phyloP scores from a whole-genome alignment of 2,888 invertebrate genomes.

The Lomographa bimaculata region DNA sequence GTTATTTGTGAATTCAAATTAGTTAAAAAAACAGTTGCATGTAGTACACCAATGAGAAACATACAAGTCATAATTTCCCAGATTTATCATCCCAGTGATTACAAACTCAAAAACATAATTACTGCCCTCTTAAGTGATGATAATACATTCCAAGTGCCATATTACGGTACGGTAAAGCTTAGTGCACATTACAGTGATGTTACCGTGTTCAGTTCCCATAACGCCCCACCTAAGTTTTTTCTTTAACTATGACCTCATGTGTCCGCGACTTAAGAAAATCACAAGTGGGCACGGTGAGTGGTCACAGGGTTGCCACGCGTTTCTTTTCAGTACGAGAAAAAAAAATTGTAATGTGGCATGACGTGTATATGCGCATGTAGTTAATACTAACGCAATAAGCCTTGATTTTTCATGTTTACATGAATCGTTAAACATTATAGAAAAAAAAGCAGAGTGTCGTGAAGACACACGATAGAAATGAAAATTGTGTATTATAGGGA shows the following conservation, averaged over 20 bases:
- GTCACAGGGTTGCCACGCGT: conserved; percentile 57
- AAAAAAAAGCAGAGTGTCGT: no score
- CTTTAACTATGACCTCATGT: conserved; percentile 83
- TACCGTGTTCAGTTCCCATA: conserved; percentile 83
- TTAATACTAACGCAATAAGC: no score
- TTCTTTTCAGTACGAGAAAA: no score
- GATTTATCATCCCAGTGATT: conserved; percentile 11
- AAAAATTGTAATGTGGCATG: no score
- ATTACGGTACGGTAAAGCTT: conserved; percentile 67
- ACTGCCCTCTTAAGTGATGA: conserved; percentile 49
- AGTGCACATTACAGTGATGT: conserved; percentile 68
- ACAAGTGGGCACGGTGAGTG: conserved; percentile 62
- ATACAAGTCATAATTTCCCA: not conserved
- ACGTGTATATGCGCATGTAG: no score
- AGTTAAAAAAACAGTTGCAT: no score
- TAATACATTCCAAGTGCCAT: conserved; percentile 50
- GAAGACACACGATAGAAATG: no score
- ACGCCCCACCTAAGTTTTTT: conserved; percentile 80
- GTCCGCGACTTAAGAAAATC: conserved; percentile 83
- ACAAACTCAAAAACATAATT: conserved; percentile 42
- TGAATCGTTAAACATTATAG: no score
- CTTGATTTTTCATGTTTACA: no score
- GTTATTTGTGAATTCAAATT: no score
- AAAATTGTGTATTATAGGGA: no score
- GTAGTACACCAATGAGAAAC: conserved; percentile 7